Evolutionary conservation across 1,140 invertebrate genomes (phyloP), one percentile per base, ranked within the genome.

Genomic region (Ostrea denselamellosa): DNA sequence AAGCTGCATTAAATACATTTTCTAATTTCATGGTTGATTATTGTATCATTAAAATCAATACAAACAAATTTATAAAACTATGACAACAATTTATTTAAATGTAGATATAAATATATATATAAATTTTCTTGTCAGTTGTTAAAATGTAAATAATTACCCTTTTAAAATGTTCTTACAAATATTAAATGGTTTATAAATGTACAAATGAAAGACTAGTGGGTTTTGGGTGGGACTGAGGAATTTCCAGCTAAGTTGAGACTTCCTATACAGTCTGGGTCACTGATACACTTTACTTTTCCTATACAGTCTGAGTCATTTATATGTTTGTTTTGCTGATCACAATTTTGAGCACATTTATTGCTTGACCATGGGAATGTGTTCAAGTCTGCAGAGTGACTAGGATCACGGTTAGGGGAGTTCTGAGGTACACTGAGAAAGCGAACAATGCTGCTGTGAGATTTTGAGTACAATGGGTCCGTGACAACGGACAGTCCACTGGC

Each of bases 401-500:
- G 82, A 8, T 83, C 82, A 83, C 52, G 62, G 44, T 56, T 56
- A 9, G 53, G 44, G 56, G 71, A 89, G 62, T 53, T 86, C 22
- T 77, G 54, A 51, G 86, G 65, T 65, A 65, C 83, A 14, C 53
- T 85, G 34, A 86, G n/a, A 56, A 89, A 89, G 34, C 86, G 68
- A n/a, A 89, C 56, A 68, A 53, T 82, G 28, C 52, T 83, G 25
- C 86, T 85, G 44, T 87, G 86, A 83, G 58, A 77, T 8, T 81
- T 62, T 34, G 56, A 83, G 34, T 82, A 68, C 8, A 17, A 34
- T 10, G 84, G 68, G 34, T 87, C 85, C 68, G 86, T 82, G 53
- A 71, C 53, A 22, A 87, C 83, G 28, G 71, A 86, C 19, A 89
- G 53, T 25, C 87, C 85, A 83, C 89, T 88, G 28, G 89, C 88